Conservation (phyloP, 2,113 vertebrate genomes). For the Nothobranchius furzeri region DNA sequence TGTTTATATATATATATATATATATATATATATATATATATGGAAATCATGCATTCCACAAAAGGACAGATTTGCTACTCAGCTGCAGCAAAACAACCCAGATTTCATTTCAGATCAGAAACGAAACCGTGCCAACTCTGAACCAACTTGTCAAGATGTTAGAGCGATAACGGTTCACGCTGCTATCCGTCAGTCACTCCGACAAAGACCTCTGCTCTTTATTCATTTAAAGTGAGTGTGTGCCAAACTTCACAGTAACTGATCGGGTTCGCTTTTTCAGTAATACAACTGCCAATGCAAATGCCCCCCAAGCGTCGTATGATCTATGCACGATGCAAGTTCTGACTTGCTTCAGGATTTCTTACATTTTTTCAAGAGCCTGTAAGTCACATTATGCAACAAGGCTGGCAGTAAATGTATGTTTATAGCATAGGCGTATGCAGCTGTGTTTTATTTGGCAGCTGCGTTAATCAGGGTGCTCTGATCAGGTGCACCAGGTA, state of each 20-base stretch:
- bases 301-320: constrained; percentile 25
- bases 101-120: constrained; percentile 12
- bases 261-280: constrained; percentile 4
- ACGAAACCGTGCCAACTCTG: too few species aligned
- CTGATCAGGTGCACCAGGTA: constrained; percentile 7
- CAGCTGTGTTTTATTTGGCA: constrained; percentile 35
- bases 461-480: constrained; percentile 19
- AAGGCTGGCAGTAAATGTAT: constrained; percentile 15
- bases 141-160: too few species aligned
- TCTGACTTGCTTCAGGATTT: constrained; percentile 35
- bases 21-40: too few species aligned
- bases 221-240: background rate
- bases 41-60: background rate
- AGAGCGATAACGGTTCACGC: background rate
- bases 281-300: constrained; percentile 35
- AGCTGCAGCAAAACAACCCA: background rate
- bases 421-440: constrained; percentile 19
- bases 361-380: constrained; percentile 16
- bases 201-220: constrained; percentile 1
- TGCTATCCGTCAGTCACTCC: constrained; percentile 13
- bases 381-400: constrained; percentile 21
- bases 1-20: background rate
- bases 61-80: background rate
- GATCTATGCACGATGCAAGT: constrained; percentile 36
- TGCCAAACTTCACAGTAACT: constrained; percentile 11